Evolutionary conservation across 2,888 invertebrate species (phyloP).

Genomic region (Nephrocerus scutellatus): DNA sequence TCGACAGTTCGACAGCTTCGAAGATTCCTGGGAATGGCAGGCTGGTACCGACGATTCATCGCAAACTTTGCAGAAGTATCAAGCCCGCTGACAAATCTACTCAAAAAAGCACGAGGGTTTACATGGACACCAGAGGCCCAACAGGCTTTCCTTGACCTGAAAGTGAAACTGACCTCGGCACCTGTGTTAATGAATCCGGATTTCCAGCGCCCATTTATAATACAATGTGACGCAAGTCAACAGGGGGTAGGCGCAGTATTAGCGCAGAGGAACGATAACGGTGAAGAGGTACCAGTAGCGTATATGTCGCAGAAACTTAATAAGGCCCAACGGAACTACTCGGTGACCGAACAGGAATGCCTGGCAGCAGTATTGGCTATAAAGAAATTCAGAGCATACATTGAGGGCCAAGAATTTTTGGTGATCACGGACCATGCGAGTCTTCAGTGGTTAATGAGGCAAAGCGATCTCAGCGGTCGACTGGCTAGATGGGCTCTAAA

Average conservation of each 20-base stretch:
- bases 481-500: too few relatives aligned
- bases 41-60: slow-evolving; percentile 21
- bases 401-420: too few relatives aligned
- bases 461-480: too few relatives aligned
- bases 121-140: too few relatives aligned
- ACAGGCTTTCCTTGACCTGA: too few relatives aligned
- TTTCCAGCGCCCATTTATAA: slow-evolving; percentile 15
- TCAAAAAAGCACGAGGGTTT: slow-evolving; percentile 8
- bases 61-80: slow-evolving; percentile 16
- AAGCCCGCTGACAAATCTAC: slow-evolving; percentile 15
- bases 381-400: too few relatives aligned
- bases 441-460: too few relatives aligned
- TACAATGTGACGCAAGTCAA: slow-evolving; percentile 18
- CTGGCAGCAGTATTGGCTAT: too few relatives aligned
- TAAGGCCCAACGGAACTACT: too few relatives aligned
- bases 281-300: slow-evolving; percentile 13
- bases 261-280: slow-evolving; percentile 9
- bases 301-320: too few relatives aligned
- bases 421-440: too few relatives aligned
- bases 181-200: slow-evolving; percentile 16
- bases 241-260: slow-evolving; percentile 15
- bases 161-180: slow-evolving; percentile 6
- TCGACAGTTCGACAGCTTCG: slow-evolving; percentile 13
- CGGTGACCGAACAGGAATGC: too few relatives aligned
- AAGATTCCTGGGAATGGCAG: slow-evolving; percentile 20